Evolutionary conservation across 2,113 vertebrate genomes (phyloP), one percentile per base, ranked within the genome.

Genomic region (Daubentonia madagascariensis): DNA sequence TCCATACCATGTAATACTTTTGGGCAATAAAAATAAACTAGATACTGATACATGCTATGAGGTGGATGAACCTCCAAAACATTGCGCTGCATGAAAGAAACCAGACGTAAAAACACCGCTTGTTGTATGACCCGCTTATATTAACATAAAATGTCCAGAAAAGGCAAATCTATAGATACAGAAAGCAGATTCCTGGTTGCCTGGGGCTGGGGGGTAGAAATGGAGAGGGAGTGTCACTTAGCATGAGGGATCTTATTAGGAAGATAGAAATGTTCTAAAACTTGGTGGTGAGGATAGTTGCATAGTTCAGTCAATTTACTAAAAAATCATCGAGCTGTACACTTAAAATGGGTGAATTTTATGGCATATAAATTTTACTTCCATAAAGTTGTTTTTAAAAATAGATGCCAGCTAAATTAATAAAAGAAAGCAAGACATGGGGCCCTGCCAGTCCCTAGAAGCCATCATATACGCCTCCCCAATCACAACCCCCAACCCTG

Each of bases 341-440:
- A 7, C 18, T 65, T 65, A 43, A 61, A 86, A 57, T 1, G 9
- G 30, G 45, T 32, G 70, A 59, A 67, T 52, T 89, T 85, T 67
- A 85, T 20, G 45, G 23, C 52, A 43, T 89, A 20, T 54, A 84
- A 87, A 72, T 54, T 23, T 73, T 45, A 61, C 8, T 8, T 61
- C 16, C 3, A 35, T 80, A 23, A 78, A 16, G 2, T 35, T 65
- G 23, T 76, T 89, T 12, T 35, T 6, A 72, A 91, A 89, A 92
- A 23, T 10, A 48, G 68, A 72, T 54, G 13, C 32, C n/a, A 37
- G 48, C 22, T 63, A 91, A 37, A 4, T n/a, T 70, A 68, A 73
- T 40, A 54, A 30, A 67, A 76, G 48, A 68, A 81, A 94, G 40
- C 81, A 94, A 73, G n/a, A 85, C 48, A 52, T 8, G 59, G 32